Evolutionary conservation across 1,140 invertebrate genomes (phyloP), one percentile per base, ranked within the genome.

Genomic region (Drosophila kohkoa): DNA sequence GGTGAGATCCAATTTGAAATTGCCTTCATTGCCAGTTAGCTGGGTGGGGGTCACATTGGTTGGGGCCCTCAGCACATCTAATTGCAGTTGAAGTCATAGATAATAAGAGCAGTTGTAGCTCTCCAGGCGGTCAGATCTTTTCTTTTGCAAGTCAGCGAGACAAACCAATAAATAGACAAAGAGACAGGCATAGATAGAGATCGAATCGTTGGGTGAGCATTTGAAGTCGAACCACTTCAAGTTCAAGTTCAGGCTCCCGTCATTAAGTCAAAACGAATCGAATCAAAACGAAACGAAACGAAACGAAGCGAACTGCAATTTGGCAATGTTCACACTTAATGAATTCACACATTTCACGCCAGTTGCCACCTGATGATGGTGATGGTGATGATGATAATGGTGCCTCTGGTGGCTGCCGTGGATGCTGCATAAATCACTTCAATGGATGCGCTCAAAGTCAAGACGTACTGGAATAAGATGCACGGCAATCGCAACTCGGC

Each of bases 301-400:
- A 38, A 41, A 77, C 80, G 54, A 38, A 57, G 68, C 67, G n/a
- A 54, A 76, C 69, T 76, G 68, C 74, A 76, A 79, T 85, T 89
- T 82, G 77, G 69, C 79, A 81, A 76, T 88, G 83, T 80, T 87
- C 73, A 77, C 83, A 88, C 83, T 88, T 77, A 78, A 88, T 87
- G 83, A 77, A 73, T 87, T 77, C 67, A 82, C 83, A 69, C 79
- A 82, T 72, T 59, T 69, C 38, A 25, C 43, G 55, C 8, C 25
- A 15, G 13, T 54, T 32, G 28, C 51, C 13, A 15, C 13, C 20
- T 49, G 16, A 49, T 49, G 8, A 49, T 54, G 51, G 13, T 54
- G 49, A 16, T 16, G 20, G 20, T 25, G 20, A 25, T 25, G 3
- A 25, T 54, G 51, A 15, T 54, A 11, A 16, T 16, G 5, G 1